phyloP scores from a whole-genome alignment of 2,888 invertebrate genomes.

The Acanthosepion pharaonis region DNA sequence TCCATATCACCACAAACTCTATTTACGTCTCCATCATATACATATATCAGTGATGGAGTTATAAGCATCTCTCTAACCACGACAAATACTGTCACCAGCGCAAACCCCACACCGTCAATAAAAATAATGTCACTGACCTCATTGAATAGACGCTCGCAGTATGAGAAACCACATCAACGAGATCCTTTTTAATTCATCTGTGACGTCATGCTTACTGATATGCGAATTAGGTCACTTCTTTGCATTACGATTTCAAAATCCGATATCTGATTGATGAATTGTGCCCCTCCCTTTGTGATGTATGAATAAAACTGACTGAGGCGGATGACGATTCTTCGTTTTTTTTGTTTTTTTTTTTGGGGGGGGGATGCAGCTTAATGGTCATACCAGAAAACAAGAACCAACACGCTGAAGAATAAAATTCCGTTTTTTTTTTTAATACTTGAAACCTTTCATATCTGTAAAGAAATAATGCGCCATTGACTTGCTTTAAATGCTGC shows the following conservation, averaged over 20 bases:
- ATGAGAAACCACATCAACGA: not conserved
- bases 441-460: too few species aligned
- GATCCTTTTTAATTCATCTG: not conserved
- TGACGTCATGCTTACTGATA: not conserved
- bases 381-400: too few species aligned
- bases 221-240: not conserved
- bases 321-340: too few species aligned
- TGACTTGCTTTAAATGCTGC: too few species aligned
- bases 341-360: too few species aligned
- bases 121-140: not conserved
- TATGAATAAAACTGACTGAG: too few species aligned
- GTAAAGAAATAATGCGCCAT: too few species aligned
- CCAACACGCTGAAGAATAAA: too few species aligned
- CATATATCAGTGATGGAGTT: not conserved
- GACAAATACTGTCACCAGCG: not conserved
- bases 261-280: not conserved
- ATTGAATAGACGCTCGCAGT: not conserved
- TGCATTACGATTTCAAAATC: not conserved
- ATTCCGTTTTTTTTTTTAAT: too few species aligned
- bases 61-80: not conserved
- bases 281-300: not conserved
- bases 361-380: too few species aligned
- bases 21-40: not conserved
- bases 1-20: not conserved
- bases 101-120: not conserved